Evolutionary conservation across 2,888 invertebrate species (phyloP), one percentile per base, ranked within the genome.

Genomic region (Cremastinae sp.): DNA sequence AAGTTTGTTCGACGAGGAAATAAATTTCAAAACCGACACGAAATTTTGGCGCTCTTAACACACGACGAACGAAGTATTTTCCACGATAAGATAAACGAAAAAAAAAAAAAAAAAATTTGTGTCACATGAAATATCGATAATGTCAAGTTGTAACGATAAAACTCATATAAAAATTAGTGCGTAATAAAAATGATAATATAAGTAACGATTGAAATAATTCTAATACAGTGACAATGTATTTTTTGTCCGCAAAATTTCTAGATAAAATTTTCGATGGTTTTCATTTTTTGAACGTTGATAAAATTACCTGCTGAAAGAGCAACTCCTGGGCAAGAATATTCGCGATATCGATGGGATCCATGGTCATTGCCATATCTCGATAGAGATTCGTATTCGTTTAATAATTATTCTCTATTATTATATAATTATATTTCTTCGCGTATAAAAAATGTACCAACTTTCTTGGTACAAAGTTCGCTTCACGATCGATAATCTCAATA

Each of bases 261-360:
- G 7, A 61, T n/a, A 8, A 16, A 59, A 20, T 3, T 20, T 43
- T n/a, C 8, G 0, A 43, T 1, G 22, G 20, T 45, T 12, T 61
- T 45, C 20, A 0, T 64, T 41, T 12, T 45, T 45, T 45, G n/a
- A n/a, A 45, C 45, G 45, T 20, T 51, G 22, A 22, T 58, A 43
- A 41, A 37, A 75, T 85, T 94, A 94, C 94, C 94, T 96, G 95
- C 91, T 95, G 95, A 91, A 94, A 95, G 92, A 95, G 94, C 90
- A 94, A 91, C 93, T 96, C 96, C 90, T 94, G 95, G 88, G 95
- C 95, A 88, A 96, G 93, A 91, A 95, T 94, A 91, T 94, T 95
- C 86, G 95, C 95, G 90, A 96, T 94, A 92, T 96, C 96, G 91
- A 94, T 93, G 89, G 95, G 94, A 92, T 96, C 95, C 92, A 95